Percentiles rank a stretch among this genome's conserved stretches.
phyloP scores from a whole-genome alignment of 2,888 invertebrate genomes.

The Cephus sareptanus region DNA sequence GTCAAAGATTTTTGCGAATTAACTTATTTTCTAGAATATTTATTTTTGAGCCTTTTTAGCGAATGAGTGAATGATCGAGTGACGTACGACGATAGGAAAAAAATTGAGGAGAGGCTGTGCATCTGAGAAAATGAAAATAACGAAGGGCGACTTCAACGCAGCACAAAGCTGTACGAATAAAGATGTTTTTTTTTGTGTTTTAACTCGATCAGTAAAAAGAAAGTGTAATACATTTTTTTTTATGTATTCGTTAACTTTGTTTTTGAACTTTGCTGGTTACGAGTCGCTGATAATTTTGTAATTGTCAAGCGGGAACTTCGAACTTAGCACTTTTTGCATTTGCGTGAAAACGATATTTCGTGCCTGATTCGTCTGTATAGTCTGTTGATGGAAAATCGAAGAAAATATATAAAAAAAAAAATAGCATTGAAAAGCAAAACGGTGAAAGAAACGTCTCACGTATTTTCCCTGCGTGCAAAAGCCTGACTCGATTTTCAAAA shows the following conservation, averaged over 20 bases:
- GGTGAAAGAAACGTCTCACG: not conserved
- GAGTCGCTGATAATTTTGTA: not conserved
- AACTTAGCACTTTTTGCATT: not conserved
- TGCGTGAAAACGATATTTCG: not conserved
- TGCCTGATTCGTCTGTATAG: not conserved
- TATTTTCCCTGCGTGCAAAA: not conserved
- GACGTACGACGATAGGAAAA: not conserved
- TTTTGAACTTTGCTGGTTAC: not conserved
- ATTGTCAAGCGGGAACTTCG: not conserved
- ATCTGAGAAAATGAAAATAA: not conserved
- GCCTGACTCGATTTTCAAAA: not conserved
- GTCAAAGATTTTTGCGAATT: not conserved
- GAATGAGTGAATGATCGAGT: not conserved
- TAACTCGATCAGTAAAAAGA: not conserved
- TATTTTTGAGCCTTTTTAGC: not conserved
- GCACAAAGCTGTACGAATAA: not conserved
- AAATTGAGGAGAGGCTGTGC: not conserved
- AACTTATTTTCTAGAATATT: not conserved
- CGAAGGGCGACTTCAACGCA: not conserved
- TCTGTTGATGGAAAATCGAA: not conserved
- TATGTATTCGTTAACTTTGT: not conserved
- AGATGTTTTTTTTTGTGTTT: not conserved
- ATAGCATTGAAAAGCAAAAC: not conserved
- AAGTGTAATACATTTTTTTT: too few species aligned
- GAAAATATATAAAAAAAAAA: not conserved